These are phyloP conservation scores for Holacanthella duospinosa DNA, from an alignment of 2,888 invertebrate species.

Conservation along the genomic window DNA sequence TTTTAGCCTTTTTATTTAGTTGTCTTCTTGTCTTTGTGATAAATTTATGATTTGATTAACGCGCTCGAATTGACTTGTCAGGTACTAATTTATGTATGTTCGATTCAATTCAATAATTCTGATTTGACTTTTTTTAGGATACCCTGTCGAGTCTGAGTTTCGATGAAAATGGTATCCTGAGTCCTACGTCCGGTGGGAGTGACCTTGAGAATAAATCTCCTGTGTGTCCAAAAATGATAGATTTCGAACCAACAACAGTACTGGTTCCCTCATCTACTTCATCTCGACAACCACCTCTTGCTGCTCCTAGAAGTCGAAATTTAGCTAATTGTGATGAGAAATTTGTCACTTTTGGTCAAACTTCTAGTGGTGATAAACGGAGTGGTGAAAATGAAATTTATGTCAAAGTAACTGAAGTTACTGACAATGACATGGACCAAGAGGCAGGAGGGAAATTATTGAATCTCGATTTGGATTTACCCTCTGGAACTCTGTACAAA, in stretches of 20 bases:
- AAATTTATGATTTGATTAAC: too few relatives aligned
- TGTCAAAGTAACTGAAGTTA: conserved; percentile 22
- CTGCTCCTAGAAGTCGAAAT: not conserved
- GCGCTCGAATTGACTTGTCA: too few relatives aligned
- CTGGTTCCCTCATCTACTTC: not conserved
- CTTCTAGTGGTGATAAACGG: not conserved
- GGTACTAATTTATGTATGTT: too few relatives aligned
- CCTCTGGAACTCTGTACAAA: conserved; percentile 27
- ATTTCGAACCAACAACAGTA: not conserved
- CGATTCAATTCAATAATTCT: too few relatives aligned
- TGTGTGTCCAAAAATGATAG: not conserved
- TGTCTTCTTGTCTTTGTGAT: too few relatives aligned
- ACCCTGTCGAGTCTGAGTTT: conserved; percentile 35
- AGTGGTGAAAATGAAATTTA: not conserved
- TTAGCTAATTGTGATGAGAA: too few relatives aligned
- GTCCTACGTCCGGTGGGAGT: conserved; percentile 8
- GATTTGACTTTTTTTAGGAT: conserved; percentile 29
- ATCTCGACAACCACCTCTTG: not conserved
- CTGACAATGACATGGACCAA: conserved; percentile 24
- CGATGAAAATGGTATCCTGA: conserved; percentile 14
- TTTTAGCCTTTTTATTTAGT: too few relatives aligned
- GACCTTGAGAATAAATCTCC: not conserved
- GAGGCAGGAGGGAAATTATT: conserved; percentile 15
- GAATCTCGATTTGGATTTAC: conserved; percentile 23
- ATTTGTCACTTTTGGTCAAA: not conserved